These are phyloP conservation scores for Phengaris arion DNA, from an alignment of 2,888 invertebrate genomes.

Conservation along the genomic window DNA sequence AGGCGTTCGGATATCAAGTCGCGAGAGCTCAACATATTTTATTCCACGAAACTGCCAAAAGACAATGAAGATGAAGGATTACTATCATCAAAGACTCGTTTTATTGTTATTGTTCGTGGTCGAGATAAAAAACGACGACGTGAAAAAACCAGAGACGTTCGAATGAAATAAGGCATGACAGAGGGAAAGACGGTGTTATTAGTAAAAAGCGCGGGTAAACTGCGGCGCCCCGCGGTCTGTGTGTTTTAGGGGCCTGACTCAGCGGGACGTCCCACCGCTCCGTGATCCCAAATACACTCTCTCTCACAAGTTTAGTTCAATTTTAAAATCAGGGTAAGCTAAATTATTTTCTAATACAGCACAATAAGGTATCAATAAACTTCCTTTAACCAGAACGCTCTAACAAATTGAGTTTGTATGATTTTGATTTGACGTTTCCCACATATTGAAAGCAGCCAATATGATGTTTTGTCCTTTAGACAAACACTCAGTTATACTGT, in stretches of 20 bases:
- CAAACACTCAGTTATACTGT: slow-evolving; percentile 56
- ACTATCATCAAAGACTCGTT: slow-evolving; percentile 75
- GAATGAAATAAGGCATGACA: slow-evolving; percentile 74
- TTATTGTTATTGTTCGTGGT: slow-evolving; percentile 72
- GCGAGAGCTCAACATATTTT: slow-evolving; percentile 74
- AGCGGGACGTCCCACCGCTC: slow-evolving; percentile 65
- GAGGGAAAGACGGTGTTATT: slow-evolving; percentile 75
- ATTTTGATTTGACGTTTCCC: slow-evolving; percentile 48
- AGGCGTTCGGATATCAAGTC: slow-evolving; percentile 76
- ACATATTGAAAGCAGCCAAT: slow-evolving; percentile 73
- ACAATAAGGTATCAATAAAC: slow-evolving; percentile 31
- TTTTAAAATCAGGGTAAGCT: slow-evolving; percentile 6
- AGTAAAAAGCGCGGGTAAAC: slow-evolving; percentile 56
- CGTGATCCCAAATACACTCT: slow-evolving; percentile 40
- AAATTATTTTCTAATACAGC: slow-evolving; percentile 30
- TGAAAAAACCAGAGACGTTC: slow-evolving; percentile 69
- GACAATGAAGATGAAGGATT: slow-evolving; percentile 79
- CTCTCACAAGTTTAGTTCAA: slow-evolving; percentile 33
- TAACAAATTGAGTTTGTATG: slow-evolving; percentile 30
- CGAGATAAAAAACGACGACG: slow-evolving; percentile 57
- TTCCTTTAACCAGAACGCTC: slow-evolving; percentile 10
- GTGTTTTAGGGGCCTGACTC: slow-evolving; percentile 67
- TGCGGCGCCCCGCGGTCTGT: slow-evolving; percentile 70
- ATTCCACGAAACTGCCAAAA: slow-evolving; percentile 78
- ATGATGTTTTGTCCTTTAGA: slow-evolving; percentile 72